A percentile compares a stretch with the other conserved stretches of the same genome.
Conservation (phyloP, 2,888 invertebrate genomes). For the Harpalus rufipes region DNA sequence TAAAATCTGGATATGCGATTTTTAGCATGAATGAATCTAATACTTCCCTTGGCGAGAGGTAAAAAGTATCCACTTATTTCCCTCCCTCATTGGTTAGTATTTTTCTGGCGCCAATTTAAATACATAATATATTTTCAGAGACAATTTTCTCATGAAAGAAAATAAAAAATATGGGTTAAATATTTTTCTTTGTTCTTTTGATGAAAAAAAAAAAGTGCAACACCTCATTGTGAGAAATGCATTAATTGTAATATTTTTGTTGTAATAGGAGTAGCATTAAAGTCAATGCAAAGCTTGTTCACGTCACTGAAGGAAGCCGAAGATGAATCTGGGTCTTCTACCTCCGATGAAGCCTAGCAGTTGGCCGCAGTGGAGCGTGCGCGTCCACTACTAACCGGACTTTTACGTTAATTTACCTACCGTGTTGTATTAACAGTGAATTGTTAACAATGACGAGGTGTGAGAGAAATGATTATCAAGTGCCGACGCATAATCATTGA, state of each 20-base stretch:
- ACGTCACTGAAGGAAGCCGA: slow-evolving; percentile 84
- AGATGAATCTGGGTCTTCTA: slow-evolving; percentile 77
- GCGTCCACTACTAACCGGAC: slow-evolving; percentile 65
- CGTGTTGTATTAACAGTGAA: slow-evolving; percentile 56
- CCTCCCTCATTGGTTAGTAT: no score
- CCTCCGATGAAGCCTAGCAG: slow-evolving; percentile 74
- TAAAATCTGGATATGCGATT: no score
- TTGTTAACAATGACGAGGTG: slow-evolving; percentile 49
- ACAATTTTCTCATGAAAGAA: no score
- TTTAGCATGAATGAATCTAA: no score
- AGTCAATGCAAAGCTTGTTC: slow-evolving; percentile 87
- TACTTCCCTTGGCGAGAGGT: no score
- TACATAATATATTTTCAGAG: no score
- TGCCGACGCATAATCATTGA: slow-evolving; percentile 58
- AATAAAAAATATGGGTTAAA: no score
- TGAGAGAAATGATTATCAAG: slow-evolving; percentile 60
- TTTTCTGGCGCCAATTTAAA: no score
- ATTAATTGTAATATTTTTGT: neutral
- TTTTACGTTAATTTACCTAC: slow-evolving; percentile 65
- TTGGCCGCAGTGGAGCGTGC: slow-evolving; percentile 61
- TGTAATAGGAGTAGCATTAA: slow-evolving; percentile 83
- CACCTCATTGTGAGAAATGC: no score
- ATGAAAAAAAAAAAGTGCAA: no score
- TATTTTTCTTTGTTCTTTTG: no score
- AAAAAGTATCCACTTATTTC: no score